These are phyloP conservation scores for Cavia porcellus DNA, from an alignment of 2,113 vertebrate species.

Conservation along the genomic window DNA sequence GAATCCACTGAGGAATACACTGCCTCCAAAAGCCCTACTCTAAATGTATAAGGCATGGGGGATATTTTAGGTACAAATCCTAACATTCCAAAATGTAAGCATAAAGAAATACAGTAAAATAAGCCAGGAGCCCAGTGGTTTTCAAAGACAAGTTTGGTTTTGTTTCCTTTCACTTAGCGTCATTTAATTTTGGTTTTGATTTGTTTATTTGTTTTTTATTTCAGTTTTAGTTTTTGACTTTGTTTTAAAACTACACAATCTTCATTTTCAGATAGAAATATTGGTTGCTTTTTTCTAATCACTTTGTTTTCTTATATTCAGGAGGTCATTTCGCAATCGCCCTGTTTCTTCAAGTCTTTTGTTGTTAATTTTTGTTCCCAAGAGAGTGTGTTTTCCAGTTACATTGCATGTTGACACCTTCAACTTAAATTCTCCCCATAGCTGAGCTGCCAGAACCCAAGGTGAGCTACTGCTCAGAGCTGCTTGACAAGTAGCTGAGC, in stretches of 20 bases:
- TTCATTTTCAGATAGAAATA: background rate
- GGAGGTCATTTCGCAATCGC: background rate
- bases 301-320: background rate
- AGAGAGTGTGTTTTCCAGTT: background rate
- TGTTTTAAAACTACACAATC: background rate
- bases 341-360: background rate
- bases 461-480: background rate
- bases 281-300: background rate
- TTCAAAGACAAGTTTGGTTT: background rate
- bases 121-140: background rate
- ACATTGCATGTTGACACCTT: background rate
- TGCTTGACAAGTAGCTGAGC: background rate
- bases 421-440: background rate
- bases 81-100: background rate
- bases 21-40: background rate
- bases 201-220: background rate
- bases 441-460: background rate
- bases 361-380: background rate
- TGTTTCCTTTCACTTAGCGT: background rate
- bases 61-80: background rate
- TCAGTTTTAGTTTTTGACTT: background rate
- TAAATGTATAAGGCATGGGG: background rate
- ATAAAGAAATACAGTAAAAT: background rate
- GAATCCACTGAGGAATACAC: background rate
- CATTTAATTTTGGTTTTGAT: background rate